These are phyloP conservation scores for Bos javanicus DNA, from an alignment of 2,113 vertebrate genomes.

Conservation along the genomic window DNA sequence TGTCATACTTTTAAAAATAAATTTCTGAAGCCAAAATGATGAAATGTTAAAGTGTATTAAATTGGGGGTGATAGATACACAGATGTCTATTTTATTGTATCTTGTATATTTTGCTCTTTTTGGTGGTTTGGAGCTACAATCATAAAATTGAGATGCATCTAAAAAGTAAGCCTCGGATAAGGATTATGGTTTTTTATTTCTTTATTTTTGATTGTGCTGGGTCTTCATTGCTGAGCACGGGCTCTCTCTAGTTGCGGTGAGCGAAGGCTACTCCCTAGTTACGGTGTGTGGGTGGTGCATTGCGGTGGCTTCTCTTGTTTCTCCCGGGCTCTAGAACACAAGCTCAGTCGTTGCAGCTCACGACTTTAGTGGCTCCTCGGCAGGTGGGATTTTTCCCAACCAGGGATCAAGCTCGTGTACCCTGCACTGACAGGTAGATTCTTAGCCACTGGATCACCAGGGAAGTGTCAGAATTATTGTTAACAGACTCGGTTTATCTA, in stretches of 20 bases:
- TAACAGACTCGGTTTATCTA: background rate
- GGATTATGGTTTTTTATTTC: background rate
- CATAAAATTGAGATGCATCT: background rate
- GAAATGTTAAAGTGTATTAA: background rate
- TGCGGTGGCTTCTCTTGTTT: background rate
- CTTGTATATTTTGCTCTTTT: background rate
- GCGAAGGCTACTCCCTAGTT: background rate
- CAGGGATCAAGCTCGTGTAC: background rate
- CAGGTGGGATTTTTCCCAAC: background rate
- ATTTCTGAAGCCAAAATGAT: background rate
- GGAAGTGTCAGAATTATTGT: background rate
- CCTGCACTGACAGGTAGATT: background rate
- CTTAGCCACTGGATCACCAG: background rate
- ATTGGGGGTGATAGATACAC: background rate
- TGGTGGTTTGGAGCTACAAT: background rate
- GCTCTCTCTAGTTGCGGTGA: background rate
- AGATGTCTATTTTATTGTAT: background rate
- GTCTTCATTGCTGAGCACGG: background rate
- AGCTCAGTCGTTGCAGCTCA: background rate
- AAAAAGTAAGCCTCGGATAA: background rate
- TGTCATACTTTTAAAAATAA: background rate
- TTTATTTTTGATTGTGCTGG: background rate
- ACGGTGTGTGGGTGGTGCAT: too few relatives aligned
- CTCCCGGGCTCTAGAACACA: background rate
- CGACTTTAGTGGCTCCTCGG: accelerated